Percentiles rank a stretch among this genome's conserved stretches.
Evolutionary conservation across 1,140 invertebrate genomes (phyloP).

Genomic region (Carposina sasakii): DNA sequence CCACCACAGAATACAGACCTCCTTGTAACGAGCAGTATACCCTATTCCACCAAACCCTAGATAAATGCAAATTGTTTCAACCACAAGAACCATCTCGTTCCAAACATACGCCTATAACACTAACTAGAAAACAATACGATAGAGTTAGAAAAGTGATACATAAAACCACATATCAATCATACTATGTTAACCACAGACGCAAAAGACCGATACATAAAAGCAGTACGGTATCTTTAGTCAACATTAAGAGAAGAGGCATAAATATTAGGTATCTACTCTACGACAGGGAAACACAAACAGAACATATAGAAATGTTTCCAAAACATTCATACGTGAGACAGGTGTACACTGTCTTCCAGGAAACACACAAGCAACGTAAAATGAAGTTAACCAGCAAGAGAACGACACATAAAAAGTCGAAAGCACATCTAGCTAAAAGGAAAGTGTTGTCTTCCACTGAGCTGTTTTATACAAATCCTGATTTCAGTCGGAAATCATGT

Average conservation of each 20-base stretch:
- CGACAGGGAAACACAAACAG: slow-evolving; percentile 23
- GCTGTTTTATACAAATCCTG: slow-evolving; percentile 30
- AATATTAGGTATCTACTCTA: neutral
- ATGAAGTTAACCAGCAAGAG: neutral
- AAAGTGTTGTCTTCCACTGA: slow-evolving; percentile 34
- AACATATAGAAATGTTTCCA: slow-evolving; percentile 1
- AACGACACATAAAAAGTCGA: neutral
- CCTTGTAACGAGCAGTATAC: no score
- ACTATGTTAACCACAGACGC: slow-evolving; percentile 16
- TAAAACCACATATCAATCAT: slow-evolving; percentile 28
- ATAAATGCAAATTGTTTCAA: no score
- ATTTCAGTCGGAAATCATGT: slow-evolving; percentile 26
- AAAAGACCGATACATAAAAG: slow-evolving; percentile 19
- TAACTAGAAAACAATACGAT: slow-evolving; percentile 48
- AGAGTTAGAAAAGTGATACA: slow-evolving; percentile 48
- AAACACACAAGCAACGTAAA: neutral
- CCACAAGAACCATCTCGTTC: no score
- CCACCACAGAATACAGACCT: slow-evolving; percentile 10
- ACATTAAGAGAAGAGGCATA: no score
- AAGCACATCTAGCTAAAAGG: slow-evolving; percentile 2
- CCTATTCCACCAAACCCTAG: slow-evolving; percentile 21
- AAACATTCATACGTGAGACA: neutral
- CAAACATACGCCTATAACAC: slow-evolving; percentile 39
- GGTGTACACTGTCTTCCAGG: neutral
- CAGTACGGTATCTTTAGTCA: slow-evolving; percentile 32